Base-by-base conservation (phyloP, 2,888 invertebrate species). In the Psylliodes chrysocephalus region DNA sequence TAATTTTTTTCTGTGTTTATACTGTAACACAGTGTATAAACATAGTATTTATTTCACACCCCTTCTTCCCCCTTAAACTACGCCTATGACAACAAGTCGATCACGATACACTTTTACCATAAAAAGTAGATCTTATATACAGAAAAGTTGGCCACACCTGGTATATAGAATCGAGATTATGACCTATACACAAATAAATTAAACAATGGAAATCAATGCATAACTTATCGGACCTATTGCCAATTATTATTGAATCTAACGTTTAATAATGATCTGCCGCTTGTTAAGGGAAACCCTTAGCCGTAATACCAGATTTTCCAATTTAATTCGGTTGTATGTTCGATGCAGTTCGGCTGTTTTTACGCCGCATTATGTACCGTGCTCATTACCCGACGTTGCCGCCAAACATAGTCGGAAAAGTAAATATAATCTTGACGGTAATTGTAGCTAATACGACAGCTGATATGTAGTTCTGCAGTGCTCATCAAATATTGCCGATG, bases 391-490 rank as follows among this genome's bases (percentile, higher is more conserved):
- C 28, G 14, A 17, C 35, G 40, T 54, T 17, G 33, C 46, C 35
- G 35, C 10, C 19, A 56, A 46, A 56, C 47, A 8, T 33, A 35
- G 25, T 14, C 46, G 19, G 46, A 46, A 46, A 56, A 46, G 56
- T 47, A 47, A 56, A 56, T 35, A 46, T 46, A 56, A 56, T 47
- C 56, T 33, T 46, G 56, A 30, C 18, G 46, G 22, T 56, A 46
- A 56, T 56, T 46, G 46, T 46, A 42, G 40, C 33, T 55, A 33
- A 55, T 55, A 40, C 49, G 62, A 55, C 55, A 53, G 40, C 49
- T 55, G 42, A 51, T 40, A 35, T 49, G 62, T 51, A 44, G 25
- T 55, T 49, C 19, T 28, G 19, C 22, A 54, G 25, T 40, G 6
- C 47, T 40, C 25, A 38, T 19, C 49, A 55, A 62, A 55, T 52